A percentile compares a stretch with the other conserved stretches of the same genome.
These are phyloP conservation scores for Catamblyrhynchus diadema DNA, from an alignment of 2,797 vertebrate genomes.

Conservation along the genomic window DNA sequence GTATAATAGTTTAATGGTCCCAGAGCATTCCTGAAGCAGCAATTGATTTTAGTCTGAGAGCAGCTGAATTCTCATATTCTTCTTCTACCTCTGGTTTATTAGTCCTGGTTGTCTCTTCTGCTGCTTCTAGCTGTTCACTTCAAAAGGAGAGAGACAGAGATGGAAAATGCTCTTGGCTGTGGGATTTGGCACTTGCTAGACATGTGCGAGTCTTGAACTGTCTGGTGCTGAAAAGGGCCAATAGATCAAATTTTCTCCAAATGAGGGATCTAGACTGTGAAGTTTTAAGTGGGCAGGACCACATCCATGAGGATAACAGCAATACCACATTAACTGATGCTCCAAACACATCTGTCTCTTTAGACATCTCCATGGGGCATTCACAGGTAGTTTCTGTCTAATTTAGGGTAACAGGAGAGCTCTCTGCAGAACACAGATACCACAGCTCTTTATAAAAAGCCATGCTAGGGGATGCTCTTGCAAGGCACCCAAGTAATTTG, in stretches of 20 bases:
- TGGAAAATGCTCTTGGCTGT: neutral
- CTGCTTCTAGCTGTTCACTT: neutral
- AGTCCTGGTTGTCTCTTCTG: neutral
- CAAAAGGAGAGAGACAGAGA: neutral
- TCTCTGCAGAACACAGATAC: neutral
- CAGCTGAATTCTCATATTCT: neutral
- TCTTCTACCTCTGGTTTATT: neutral
- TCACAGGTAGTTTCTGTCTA: neutral
- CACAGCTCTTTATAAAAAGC: neutral
- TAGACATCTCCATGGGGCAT: neutral
- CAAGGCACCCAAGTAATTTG: neutral
- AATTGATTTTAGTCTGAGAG: neutral
- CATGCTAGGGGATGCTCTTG: neutral
- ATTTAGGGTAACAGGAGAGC: neutral
- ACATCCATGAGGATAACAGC: neutral
- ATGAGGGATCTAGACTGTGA: neutral
- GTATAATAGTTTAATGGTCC: neutral
- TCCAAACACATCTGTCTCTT: neutral
- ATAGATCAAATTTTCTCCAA: neutral
- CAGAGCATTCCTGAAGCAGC: neutral
- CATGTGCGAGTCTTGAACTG: neutral
- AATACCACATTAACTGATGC: fast-evolving
- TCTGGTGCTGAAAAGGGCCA: neutral
- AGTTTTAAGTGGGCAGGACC: neutral
- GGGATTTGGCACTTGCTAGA: neutral